phyloP scores from a whole-genome alignment of 2,113 vertebrate genomes.

The Corythornis cristatus region DNA sequence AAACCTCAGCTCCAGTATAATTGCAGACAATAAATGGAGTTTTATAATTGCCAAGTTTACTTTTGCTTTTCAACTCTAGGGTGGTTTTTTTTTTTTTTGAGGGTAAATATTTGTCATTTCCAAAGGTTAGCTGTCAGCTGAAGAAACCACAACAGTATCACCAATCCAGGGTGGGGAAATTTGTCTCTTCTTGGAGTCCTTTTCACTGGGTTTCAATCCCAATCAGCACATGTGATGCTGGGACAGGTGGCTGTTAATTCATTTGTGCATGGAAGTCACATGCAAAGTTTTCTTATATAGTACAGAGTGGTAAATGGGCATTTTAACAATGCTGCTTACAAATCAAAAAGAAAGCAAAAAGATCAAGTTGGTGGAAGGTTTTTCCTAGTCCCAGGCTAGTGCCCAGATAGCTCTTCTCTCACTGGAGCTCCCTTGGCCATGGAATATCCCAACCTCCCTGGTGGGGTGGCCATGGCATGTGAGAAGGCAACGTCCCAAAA shows the following conservation, averaged over 20 bases:
- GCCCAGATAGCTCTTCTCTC: neutral
- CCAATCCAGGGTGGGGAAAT: neutral
- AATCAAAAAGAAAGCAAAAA: neutral
- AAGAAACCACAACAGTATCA: neutral
- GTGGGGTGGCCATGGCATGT: fast-evolving
- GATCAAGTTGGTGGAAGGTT: neutral
- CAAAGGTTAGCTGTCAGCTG: neutral
- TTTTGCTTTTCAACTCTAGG: conserved; percentile 23
- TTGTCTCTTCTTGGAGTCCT: neutral
- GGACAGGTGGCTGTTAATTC: neutral
- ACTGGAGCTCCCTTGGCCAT: neutral
- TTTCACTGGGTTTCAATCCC: neutral
- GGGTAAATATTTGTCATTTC: conserved; percentile 43
- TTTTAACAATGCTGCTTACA: neutral
- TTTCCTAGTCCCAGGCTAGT: neutral
- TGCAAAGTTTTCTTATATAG: neutral
- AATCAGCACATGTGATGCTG: neutral
- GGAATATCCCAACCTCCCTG: neutral
- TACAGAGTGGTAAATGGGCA: neutral
- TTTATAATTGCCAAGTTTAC: neutral
- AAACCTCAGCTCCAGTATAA: neutral
- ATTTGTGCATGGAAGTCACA: fast-evolving
- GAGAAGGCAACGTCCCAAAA: neutral
- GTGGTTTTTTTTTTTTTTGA: neutral
- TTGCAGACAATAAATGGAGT: neutral